These are phyloP conservation scores for Mesodorylaimus sp. DNA, from an alignment of 2,888 invertebrate genomes.

Conservation along the genomic window DNA sequence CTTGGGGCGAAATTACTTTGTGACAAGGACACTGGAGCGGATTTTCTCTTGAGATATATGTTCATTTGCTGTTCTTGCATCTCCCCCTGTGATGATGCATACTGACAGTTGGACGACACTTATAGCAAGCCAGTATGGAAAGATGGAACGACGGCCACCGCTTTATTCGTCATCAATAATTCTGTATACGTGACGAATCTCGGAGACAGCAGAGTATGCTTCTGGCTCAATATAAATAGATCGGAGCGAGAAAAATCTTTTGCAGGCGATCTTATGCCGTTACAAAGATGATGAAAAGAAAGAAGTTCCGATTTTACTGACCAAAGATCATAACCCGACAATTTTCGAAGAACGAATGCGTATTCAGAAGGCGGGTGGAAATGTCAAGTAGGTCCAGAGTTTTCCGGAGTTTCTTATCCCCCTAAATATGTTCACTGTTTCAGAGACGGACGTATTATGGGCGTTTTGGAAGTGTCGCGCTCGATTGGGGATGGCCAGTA, in stretches of 20 bases:
- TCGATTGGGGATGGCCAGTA: conserved; percentile 39
- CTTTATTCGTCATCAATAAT: conserved; percentile 35
- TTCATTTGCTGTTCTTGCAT: too few relatives aligned
- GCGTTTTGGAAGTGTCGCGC: conserved; percentile 37
- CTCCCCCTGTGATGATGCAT: too few relatives aligned
- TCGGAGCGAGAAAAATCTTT: conserved; percentile 2
- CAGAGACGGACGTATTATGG: conserved; percentile 32
- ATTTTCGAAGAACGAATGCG: conserved; percentile 37
- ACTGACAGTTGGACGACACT: conserved; percentile 3
- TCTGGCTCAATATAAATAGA: conserved; percentile 1
- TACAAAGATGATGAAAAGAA: conserved; percentile 25
- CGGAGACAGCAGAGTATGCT: conserved; percentile 37
- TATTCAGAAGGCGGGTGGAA: conserved; percentile 38
- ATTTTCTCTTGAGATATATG: too few relatives aligned
- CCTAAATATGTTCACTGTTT: conserved; percentile 10
- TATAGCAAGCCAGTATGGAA: conserved; percentile 39
- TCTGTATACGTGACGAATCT: conserved; percentile 37
- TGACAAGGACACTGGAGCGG: too few relatives aligned
- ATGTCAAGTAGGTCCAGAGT: conserved; percentile 31
- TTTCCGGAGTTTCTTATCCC: background rate
- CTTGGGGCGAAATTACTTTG: too few relatives aligned
- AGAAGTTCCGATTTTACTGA: conserved; percentile 31
- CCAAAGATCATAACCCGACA: conserved; percentile 36
- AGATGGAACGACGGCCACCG: conserved; percentile 39
- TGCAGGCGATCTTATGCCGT: conserved; percentile 33